Base-by-base conservation (phyloP, 2,888 invertebrate species). In the Chydorus sphaericus region DNA sequence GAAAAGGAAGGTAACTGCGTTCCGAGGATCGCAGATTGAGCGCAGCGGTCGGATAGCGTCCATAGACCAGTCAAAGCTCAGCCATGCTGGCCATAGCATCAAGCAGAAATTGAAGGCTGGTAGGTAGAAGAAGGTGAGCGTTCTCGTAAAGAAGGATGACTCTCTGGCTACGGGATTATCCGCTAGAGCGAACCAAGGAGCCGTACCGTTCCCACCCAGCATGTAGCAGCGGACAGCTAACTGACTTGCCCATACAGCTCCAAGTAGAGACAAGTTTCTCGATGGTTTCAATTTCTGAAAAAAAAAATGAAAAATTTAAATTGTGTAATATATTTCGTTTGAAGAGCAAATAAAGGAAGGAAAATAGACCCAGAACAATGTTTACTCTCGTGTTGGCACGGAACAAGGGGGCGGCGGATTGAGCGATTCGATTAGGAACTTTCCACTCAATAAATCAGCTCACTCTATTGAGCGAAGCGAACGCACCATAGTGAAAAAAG, bases 41-140 rank as follows among this genome's bases (percentile, higher is more conserved):
- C 81, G 81, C 63, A 97, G 80, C 59, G 88, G 78, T 8, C 93
- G 91, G 65, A 97, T 82, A 1, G 96, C 85, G 64, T 93, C 92
- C 96, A 97, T 96, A 28, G 94, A 93, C 97, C 96, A 97, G 72
- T 97, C 96, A 73, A 94, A 97, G 70, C 93, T 93, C 56, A 97
- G 76, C 62, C 83, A 81, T 63, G 80, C 79, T 6, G 96, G 96
- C 69, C 82, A 89, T 38, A 94, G 69, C 59, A 96, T 75, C 65
- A 96, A 79, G 70, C 82, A 80, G 65, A 91, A 82, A 72, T 96
- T 94, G 68, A 90, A 84, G 48, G 85, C 83, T 38, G 96, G 94
- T 63, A 97, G 79, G 70, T 91, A 92, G 61, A 84, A 75, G 72
- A 93, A 96, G 54, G 96, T 96, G 66, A 92, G 78, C 57, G 86